Evolutionary conservation across 2,113 vertebrate species (phyloP), one percentile per base, ranked within the genome.

Genomic region (Aldabrachelys gigantea): DNA sequence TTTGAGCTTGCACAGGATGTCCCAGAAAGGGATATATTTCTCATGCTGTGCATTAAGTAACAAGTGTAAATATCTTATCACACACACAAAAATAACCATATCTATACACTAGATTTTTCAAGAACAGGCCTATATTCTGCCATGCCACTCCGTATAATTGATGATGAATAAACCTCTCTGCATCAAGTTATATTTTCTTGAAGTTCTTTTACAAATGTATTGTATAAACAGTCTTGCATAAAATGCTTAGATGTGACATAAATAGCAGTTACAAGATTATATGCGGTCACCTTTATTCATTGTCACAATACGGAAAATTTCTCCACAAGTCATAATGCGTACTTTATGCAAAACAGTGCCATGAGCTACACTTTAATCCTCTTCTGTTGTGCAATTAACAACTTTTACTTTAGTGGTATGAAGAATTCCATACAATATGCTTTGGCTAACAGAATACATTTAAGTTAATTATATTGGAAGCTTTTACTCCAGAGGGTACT

Each of bases 171-270:
- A 29, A 44, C 41, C 25, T 78, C 75, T 47, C 24, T 27, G 38
- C 41, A 78, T 78, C 44, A 13, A 22, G 35, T 22, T 78, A 27
- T 29, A 47, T 27, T 47, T 41, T 41, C 41, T 29, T 78, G 75
- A 47, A 78, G 25, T 47, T 47, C 25, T 78, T 78, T 78, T 78
- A 78, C 6, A 44, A 76, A 76, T 24, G 10, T 38, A 78, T 25
- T 47, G 24, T 47, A 14, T 24, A 3, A 84, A 86, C 10, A 82
- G 35, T 56, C 44, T 27, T 79, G 5, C 10, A 5, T 6, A 65
- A 89, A 92, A 82, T 38, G 17, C 31, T 53, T 5, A 76, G 41
- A 76, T 12, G 29, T 56, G 85, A 69, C 0, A 0, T n/a, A n/a
- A 87, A 54, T 1, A 25, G 19, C 0, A 0, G 22, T 56, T 91